Conservation (phyloP, 2,888 invertebrate genomes). For the Flexamia atlantica region DNA sequence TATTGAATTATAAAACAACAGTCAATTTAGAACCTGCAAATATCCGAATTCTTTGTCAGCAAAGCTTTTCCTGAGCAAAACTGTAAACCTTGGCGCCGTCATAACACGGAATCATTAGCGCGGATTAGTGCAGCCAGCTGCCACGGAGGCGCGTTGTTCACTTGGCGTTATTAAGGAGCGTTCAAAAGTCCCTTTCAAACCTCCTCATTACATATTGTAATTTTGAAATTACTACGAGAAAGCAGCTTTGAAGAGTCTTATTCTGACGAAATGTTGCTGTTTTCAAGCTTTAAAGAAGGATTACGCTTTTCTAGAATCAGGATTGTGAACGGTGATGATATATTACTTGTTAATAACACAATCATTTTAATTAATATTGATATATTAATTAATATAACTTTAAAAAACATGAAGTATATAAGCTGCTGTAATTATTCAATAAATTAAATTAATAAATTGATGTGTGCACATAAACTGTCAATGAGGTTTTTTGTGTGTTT, state of each 20-base stretch:
- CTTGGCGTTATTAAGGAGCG: background rate
- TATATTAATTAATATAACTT: too few species aligned
- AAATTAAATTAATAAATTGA: too few species aligned
- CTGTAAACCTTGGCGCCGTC: background rate
- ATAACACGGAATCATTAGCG: background rate
- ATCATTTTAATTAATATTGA: too few species aligned
- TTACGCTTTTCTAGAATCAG: too few species aligned
- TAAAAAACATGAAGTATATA: too few species aligned
- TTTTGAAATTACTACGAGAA: background rate
- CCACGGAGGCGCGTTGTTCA: background rate
- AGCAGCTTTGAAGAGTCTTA: background rate
- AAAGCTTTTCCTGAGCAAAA: background rate
- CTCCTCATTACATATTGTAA: background rate
- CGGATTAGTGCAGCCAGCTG: background rate
- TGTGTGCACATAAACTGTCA: too few species aligned
- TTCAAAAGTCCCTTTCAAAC: background rate
- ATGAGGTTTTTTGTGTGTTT: too few species aligned
- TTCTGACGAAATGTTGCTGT: background rate
- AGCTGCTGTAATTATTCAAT: too few species aligned
- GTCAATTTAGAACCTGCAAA: too few species aligned
- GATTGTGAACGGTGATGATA: too few species aligned
- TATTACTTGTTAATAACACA: too few species aligned
- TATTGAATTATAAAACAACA: too few species aligned
- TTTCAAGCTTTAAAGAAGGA: background rate
- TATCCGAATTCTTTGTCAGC: background rate